These are phyloP conservation scores for Dasypus novemcinctus DNA, from an alignment of 2,113 vertebrate genomes.

Conservation along the genomic window DNA sequence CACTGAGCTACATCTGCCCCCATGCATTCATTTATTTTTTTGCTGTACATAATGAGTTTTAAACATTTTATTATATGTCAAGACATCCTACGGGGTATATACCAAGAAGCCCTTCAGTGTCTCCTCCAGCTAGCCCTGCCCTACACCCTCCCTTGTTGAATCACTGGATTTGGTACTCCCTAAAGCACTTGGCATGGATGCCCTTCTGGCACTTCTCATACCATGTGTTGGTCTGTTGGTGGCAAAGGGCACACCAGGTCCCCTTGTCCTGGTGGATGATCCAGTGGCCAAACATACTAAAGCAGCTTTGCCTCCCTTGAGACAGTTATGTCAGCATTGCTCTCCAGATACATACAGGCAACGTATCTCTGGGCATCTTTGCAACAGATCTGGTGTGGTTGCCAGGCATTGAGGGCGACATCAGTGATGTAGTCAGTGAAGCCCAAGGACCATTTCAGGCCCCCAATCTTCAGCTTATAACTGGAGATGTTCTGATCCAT, in stretches of 20 bases:
- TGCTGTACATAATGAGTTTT: neutral
- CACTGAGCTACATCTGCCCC: too few relatives aligned
- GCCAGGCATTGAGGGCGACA: slow-evolving; percentile 43
- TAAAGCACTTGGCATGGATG: slow-evolving; percentile 67
- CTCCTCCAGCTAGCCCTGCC: neutral
- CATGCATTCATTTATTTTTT: too few relatives aligned
- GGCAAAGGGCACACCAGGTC: slow-evolving; percentile 62
- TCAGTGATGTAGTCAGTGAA: slow-evolving; percentile 59
- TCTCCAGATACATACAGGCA: slow-evolving; percentile 65
- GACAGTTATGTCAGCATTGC: neutral
- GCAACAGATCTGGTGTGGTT: slow-evolving; percentile 54
- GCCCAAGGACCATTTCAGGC: slow-evolving; percentile 59
- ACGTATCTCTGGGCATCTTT: slow-evolving; percentile 7
- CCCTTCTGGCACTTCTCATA: slow-evolving; percentile 71
- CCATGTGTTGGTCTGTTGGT: slow-evolving; percentile 62
- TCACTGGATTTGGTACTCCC: slow-evolving; percentile 36
- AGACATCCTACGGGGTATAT: neutral
- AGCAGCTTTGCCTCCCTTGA: slow-evolving; percentile 39
- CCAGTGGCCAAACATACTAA: slow-evolving; percentile 67
- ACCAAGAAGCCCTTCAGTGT: neutral
- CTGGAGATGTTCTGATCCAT: slow-evolving; percentile 67
- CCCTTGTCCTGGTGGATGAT: slow-evolving; percentile 66
- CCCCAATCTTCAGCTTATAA: slow-evolving; percentile 55
- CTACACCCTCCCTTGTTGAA: too few relatives aligned
- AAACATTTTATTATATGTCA: neutral